Base-by-base conservation (phyloP, 35 echinoderm and acorn worm species). In the Heliocidaris erythrogramma region DNA sequence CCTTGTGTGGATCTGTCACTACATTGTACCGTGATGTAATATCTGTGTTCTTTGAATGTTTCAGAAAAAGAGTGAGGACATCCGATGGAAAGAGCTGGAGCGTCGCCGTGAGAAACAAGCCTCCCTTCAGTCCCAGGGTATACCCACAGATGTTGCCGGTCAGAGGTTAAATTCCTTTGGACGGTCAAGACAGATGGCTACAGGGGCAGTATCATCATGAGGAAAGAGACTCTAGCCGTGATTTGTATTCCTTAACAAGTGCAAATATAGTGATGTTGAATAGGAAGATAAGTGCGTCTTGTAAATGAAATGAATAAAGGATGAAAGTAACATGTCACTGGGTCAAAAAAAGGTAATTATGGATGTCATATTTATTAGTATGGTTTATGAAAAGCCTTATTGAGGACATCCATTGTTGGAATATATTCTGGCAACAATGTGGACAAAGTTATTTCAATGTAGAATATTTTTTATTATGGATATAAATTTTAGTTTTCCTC, bases 71-170 rank as follows among this genome's bases (percentile, higher is more conserved):
- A 94, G 93, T n/a, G 98, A 99, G 47, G 96, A 97, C 85, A 99
- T 93, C 59, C 91, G 98, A 94, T 99, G 98, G 98, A 95, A 94
- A 78, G 98, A 99, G 89, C 92, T 99, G 14, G 98, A 99, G 88
- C 92, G 93, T 47, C 71, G 96, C 18, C 96, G 60, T 59, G 98
- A 99, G 92, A 94, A 85, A 32, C 96, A 97, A 91, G 98, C 98
- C 9, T 88, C 94, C 32, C 93, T 99, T 18, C 96, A 99, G 96
- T 88, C 96, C 5, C 89, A 99, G 59, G 98, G 98, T 18, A 96
- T 99, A 31, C 52, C 94, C 13, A 97, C 96, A 31, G 96, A 97
- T 95, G 96, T 97, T 32, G 97, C 98, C 2, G 98, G 96, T 27
- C 96, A 99, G 88, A 97, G 96, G 92, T 56, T 99, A 32, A 94